A percentile compares a stretch with the other conserved stretches of the same genome.
phyloP scores from a whole-genome alignment of 1,140 invertebrate species.

The Nomia melanderi region DNA sequence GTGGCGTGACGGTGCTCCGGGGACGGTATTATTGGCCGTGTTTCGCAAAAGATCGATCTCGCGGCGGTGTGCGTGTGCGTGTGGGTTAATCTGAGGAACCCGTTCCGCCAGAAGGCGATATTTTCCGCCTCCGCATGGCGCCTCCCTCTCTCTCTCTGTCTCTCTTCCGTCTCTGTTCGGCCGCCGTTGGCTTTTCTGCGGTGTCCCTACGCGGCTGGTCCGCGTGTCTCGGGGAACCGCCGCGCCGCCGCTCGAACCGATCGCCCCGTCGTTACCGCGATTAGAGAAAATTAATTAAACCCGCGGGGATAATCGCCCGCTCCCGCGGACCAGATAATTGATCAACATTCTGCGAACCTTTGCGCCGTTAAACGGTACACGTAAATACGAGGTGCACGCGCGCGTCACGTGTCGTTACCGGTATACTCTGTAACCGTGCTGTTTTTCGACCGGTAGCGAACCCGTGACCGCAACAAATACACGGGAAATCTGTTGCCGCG shows the following conservation, averaged over 20 bases:
- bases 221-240: too few relatives aligned
- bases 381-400: neutral
- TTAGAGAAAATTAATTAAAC: slow-evolving; percentile 62
- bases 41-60: slow-evolving; percentile 72
- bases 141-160: slow-evolving; percentile 59
- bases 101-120: slow-evolving; percentile 69
- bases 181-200: too few relatives aligned
- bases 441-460: slow-evolving; percentile 1
- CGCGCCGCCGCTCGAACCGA: slow-evolving; percentile 7
- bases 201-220: neutral
- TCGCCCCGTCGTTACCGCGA: slow-evolving; percentile 36
- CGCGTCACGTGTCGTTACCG: slow-evolving; percentile 19
- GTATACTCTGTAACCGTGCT: neutral
- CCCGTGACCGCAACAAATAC: slow-evolving; percentile 3
- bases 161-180: slow-evolving; percentile 2
- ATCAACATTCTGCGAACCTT: slow-evolving; percentile 39
- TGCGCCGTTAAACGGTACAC: slow-evolving; percentile 1
- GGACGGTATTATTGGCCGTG: slow-evolving; percentile 61
- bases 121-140: slow-evolving; percentile 72
- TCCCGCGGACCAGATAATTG: slow-evolving; percentile 26
- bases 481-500: neutral
- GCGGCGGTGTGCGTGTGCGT: slow-evolving; percentile 40
- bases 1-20: slow-evolving; percentile 33
- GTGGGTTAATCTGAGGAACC: slow-evolving; percentile 74
- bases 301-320: slow-evolving; percentile 45